These are phyloP conservation scores for Cistogaster globosa DNA, from an alignment of 2,888 invertebrate species.

Conservation along the genomic window DNA sequence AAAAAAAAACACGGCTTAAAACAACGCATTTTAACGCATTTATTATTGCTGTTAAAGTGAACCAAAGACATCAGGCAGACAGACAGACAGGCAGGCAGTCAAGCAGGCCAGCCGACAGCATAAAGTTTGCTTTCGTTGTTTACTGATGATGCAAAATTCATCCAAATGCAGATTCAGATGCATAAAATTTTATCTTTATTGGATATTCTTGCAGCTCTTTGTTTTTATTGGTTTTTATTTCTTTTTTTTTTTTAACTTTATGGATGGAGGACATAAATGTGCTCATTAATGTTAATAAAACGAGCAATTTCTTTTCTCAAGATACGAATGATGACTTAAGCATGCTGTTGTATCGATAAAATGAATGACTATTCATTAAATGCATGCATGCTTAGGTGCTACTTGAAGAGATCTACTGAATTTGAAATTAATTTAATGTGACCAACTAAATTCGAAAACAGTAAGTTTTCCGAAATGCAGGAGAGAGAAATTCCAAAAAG, in stretches of 20 bases:
- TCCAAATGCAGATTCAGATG: slow-evolving; percentile 65
- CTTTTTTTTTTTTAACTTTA: no score
- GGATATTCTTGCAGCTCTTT: slow-evolving; percentile 24
- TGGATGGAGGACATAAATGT: slow-evolving; percentile 70
- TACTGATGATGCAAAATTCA: slow-evolving; percentile 56
- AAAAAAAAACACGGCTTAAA: slow-evolving; percentile 59
- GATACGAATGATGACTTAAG: slow-evolving; percentile 65
- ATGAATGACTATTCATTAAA: slow-evolving; percentile 58
- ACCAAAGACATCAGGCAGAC: slow-evolving; percentile 6
- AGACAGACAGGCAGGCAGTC: slow-evolving; percentile 4
- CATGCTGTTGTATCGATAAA: slow-evolving; percentile 44
- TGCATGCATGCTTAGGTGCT: slow-evolving; percentile 32
- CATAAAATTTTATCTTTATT: slow-evolving; percentile 71
- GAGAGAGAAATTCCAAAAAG: no score
- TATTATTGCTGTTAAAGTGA: slow-evolving; percentile 29
- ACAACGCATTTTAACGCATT: slow-evolving; percentile 60
- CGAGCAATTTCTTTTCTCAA: slow-evolving; percentile 67
- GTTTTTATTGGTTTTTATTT: background rate
- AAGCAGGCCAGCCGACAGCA: background rate
- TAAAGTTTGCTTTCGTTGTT: slow-evolving; percentile 19
- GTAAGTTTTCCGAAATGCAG: no score
- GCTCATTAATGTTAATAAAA: slow-evolving; percentile 72
- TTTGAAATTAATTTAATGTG: slow-evolving; percentile 13
- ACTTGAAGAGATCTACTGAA: background rate
- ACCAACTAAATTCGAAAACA: slow-evolving; percentile 24